A percentile compares a stretch with the other conserved stretches of the same genome.
Conservation (phyloP, 2,888 invertebrate genomes). For the Agrochola lota region DNA sequence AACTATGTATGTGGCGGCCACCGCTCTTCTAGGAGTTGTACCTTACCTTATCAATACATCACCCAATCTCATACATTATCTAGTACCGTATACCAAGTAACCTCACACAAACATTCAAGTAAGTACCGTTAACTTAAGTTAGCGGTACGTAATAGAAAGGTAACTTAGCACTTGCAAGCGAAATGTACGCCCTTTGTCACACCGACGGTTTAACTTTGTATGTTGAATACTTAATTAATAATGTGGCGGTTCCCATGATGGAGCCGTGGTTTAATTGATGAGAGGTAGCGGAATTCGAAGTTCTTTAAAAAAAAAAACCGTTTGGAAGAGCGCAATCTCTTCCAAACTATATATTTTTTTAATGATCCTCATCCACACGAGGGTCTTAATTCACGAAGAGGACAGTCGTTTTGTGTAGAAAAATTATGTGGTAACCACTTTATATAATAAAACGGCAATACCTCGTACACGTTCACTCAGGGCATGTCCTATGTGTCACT, state of each 20-base stretch:
- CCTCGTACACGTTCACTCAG: too few species aligned
- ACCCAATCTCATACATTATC: conserved; percentile 5
- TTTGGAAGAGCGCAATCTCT: too few species aligned
- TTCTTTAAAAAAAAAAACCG: too few species aligned
- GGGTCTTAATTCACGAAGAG: too few species aligned
- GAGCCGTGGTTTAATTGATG: background rate
- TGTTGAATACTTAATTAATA: conserved; percentile 75
- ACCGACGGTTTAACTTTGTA: conserved; percentile 52
- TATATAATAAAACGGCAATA: too few species aligned
- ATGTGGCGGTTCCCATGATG: conserved; percentile 60
- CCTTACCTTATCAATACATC: too few species aligned
- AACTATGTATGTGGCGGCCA: background rate
- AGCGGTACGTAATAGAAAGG: conserved; percentile 26
- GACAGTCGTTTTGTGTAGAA: too few species aligned
- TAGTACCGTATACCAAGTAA: conserved; percentile 31
- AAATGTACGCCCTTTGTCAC: conserved; percentile 69
- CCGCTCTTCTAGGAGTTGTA: background rate
- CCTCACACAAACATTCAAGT: conserved; percentile 28
- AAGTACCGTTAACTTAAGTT: conserved; percentile 41
- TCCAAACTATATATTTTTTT: too few species aligned
- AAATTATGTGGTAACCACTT: too few species aligned
- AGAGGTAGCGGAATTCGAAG: background rate
- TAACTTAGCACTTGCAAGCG: conserved; percentile 70
- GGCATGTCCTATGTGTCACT: too few species aligned
- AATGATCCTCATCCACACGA: too few species aligned